Conservation (phyloP, 1,140 invertebrate genomes). For the Leptopilina clavipes region DNA sequence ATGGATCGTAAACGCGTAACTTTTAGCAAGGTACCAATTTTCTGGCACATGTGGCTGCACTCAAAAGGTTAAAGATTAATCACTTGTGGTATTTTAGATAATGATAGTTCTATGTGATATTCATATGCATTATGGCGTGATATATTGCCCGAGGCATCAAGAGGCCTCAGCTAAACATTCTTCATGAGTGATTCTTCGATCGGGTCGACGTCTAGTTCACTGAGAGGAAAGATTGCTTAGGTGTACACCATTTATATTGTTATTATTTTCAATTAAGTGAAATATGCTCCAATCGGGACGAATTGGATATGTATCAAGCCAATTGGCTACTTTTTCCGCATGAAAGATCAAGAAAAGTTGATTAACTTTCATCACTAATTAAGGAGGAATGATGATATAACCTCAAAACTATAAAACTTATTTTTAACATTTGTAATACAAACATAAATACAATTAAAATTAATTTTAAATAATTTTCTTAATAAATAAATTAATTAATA, state of each 20-base stretch:
- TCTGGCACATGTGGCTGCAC: constrained; percentile 43
- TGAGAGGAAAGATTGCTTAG: too few relatives aligned
- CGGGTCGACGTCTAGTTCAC: constrained; percentile 34
- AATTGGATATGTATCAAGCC: too few relatives aligned
- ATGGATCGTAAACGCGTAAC: constrained; percentile 42
- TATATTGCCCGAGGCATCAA: constrained; percentile 54
- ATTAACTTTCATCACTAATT: too few relatives aligned
- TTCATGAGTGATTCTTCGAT: constrained; percentile 50
- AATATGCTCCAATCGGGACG: neutral
- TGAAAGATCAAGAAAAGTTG: too few relatives aligned
- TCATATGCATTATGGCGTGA: constrained; percentile 53
- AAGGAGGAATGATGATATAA: too few relatives aligned
- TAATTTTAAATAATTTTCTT: too few relatives aligned
- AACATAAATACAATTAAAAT: too few relatives aligned
- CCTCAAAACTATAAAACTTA: too few relatives aligned
- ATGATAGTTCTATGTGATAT: constrained; percentile 59
- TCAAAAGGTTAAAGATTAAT: constrained; percentile 61
- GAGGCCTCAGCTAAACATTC: constrained; percentile 58
- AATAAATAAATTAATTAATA: too few relatives aligned
- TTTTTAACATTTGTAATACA: too few relatives aligned
- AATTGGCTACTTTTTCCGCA: too few relatives aligned
- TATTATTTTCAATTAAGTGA: constrained; percentile 14
- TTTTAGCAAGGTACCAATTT: constrained; percentile 41
- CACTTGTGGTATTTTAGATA: constrained; percentile 61
- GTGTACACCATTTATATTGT: neutral